Percentiles rank a stretch among this genome's conserved stretches.
These are phyloP conservation scores for Hystrix cristata DNA, from an alignment of 2,113 vertebrate species.

Conservation along the genomic window DNA sequence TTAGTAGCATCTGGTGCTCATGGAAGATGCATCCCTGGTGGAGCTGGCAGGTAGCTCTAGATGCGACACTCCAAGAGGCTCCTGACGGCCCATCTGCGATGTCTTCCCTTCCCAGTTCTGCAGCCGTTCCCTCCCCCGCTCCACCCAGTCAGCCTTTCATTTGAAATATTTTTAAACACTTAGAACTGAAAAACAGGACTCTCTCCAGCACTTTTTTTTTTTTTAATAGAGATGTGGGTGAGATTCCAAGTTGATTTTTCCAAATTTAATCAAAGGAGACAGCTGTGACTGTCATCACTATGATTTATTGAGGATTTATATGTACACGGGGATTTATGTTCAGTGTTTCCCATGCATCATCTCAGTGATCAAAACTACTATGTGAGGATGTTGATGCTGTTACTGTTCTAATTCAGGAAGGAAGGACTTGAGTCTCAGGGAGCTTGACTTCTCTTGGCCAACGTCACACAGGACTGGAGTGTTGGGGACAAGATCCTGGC, in stretches of 20 bases:
- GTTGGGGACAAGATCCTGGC: neutral
- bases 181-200: conserved; percentile 43
- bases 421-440: neutral
- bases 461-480: neutral
- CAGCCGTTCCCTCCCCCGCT: neutral
- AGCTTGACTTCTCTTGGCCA: neutral
- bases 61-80: conserved; percentile 75
- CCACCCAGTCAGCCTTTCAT: conserved; percentile 53
- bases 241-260: neutral
- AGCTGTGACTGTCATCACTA: neutral
- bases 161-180: conserved; percentile 80
- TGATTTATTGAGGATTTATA: conserved; percentile 23
- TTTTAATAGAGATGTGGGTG: conserved; percentile 17
- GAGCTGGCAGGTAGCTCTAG: conserved; percentile 80
- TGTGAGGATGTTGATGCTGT: neutral
- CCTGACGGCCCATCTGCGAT: conserved; percentile 81
- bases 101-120: conserved; percentile 61
- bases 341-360: neutral
- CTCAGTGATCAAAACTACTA: neutral
- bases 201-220: neutral
- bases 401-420: neutral
- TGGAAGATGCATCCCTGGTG: conserved; percentile 71
- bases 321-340: neutral
- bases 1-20: conserved; percentile 82
- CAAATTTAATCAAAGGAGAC: conserved; percentile 47